Evolutionary conservation across 2,888 invertebrate genomes (phyloP).

Genomic region (Deroplatys truncata): DNA sequence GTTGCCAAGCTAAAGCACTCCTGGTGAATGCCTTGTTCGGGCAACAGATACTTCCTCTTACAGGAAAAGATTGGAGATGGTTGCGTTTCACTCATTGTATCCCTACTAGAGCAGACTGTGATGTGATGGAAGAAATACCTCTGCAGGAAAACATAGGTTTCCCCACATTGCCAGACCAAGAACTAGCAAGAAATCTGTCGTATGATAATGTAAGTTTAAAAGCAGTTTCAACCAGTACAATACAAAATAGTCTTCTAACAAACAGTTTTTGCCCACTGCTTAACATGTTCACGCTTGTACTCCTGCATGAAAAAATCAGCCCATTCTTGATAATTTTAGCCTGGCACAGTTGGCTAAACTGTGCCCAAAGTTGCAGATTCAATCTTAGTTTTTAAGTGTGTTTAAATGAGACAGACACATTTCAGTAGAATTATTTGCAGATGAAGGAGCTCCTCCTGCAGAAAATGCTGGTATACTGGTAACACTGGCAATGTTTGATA

Average conservation of each 20-base stretch:
- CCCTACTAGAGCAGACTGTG: constrained; percentile 56
- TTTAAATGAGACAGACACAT: too few relatives aligned
- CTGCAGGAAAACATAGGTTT: constrained; percentile 42
- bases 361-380: too few relatives aligned
- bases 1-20: constrained; percentile 62
- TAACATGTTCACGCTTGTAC: too few relatives aligned
- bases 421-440: too few relatives aligned
- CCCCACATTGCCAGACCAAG: neutral
- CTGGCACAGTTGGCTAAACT: too few relatives aligned
- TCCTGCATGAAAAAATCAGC: too few relatives aligned
- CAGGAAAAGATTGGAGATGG: constrained; percentile 46
- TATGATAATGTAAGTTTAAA: neutral
- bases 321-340: too few relatives aligned
- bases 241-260: neutral
- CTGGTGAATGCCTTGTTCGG: constrained; percentile 70
- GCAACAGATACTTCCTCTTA: constrained; percentile 58
- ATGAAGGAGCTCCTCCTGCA: too few relatives aligned
- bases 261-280: too few relatives aligned
- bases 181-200: neutral
- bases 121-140: constrained; percentile 61
- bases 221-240: neutral
- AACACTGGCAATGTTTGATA: too few relatives aligned
- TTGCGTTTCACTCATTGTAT: constrained; percentile 57
- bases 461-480: too few relatives aligned
- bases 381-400: too few relatives aligned